phyloP scores from a whole-genome alignment of 2,888 invertebrate species.

The Agelastica alni region DNA sequence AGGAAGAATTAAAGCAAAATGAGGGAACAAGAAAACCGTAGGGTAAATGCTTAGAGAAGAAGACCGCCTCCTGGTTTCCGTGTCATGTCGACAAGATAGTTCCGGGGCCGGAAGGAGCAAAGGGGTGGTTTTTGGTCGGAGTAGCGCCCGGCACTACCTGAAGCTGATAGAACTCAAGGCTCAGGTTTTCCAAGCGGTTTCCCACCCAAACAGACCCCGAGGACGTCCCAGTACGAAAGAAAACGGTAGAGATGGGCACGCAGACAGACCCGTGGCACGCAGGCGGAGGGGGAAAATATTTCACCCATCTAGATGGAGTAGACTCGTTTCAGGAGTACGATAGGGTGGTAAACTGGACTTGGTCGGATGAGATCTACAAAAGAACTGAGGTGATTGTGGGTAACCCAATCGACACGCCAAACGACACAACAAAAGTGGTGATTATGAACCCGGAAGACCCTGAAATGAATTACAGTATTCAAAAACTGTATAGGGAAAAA shows the following conservation, averaged over 20 bases:
- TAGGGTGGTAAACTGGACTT: not conserved
- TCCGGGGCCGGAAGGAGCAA: not conserved
- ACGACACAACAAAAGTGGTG: not conserved
- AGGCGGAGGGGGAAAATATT: too few relatives aligned
- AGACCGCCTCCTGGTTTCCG: not conserved
- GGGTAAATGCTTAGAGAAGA: not conserved
- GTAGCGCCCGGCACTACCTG: too few relatives aligned
- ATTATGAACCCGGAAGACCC: too few relatives aligned
- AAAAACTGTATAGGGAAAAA: too few relatives aligned
- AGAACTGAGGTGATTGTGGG: too few relatives aligned
- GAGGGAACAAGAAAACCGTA: not conserved
- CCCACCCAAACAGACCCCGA: too few relatives aligned
- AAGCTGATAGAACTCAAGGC: too few relatives aligned
- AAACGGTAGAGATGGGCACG: conserved; percentile 3
- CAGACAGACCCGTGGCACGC: conserved; percentile 1
- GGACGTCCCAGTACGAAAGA: not conserved
- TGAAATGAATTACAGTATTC: too few relatives aligned
- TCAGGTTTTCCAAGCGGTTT: too few relatives aligned
- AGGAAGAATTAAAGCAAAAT: not conserved
- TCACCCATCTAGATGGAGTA: too few relatives aligned
- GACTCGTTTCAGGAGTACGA: too few relatives aligned
- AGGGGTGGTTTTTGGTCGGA: too few relatives aligned
- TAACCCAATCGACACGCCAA: not conserved
- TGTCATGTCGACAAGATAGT: not conserved
- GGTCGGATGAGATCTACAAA: not conserved